Evolutionary conservation across 2,888 invertebrate species (phyloP), one percentile per base, ranked within the genome.

Genomic region (Phorcus lineatus): DNA sequence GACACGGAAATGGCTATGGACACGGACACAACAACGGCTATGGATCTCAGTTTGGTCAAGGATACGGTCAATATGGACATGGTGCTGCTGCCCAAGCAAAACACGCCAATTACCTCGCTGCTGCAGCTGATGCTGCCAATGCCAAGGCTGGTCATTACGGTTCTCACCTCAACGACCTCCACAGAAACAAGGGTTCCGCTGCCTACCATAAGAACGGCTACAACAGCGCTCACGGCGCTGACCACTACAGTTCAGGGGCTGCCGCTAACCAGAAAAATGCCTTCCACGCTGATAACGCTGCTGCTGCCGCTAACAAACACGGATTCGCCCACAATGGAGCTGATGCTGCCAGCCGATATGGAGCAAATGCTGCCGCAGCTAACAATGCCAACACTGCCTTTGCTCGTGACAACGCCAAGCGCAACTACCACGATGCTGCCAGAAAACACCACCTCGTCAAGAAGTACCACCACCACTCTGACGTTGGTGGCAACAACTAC

Each of bases 401-500:
- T 36, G 54, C 19, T n/a, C 17, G 28, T 19, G 54, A 76, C 55
- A 76, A 55, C 55, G 28, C 19, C 19, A 76, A 40, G 31, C 17
- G 76, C 2, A 55, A 54, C 16, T 76, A 76, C 55, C 31, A 76
- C 57, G 76, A 76, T n/a, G 31, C 24, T 19, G 76, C 55, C 22
- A 54, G 40, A 13, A 76, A 76, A n/a, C 76, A 76, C 54, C 53
- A 76, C n/a, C 54, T 76, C 24, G 53, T 54, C 36, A 76, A 76
- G 76, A 76, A 76, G 55, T 76, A 55, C 55, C 76, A 76, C 22
- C 76, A 76, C 76, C 55, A 24, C 28, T 31, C 22, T 36, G 36
- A 76, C 76, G 55, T 55, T 55, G 76, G 76, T 31, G 76, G 76
- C 22, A 76, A 55, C 76, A 76, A 76, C 55, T 76, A 76, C 76